Conservation (phyloP, 30 jellyfish, hydroid and myxozoan species). For the Pseudorhiza aurosa region DNA sequence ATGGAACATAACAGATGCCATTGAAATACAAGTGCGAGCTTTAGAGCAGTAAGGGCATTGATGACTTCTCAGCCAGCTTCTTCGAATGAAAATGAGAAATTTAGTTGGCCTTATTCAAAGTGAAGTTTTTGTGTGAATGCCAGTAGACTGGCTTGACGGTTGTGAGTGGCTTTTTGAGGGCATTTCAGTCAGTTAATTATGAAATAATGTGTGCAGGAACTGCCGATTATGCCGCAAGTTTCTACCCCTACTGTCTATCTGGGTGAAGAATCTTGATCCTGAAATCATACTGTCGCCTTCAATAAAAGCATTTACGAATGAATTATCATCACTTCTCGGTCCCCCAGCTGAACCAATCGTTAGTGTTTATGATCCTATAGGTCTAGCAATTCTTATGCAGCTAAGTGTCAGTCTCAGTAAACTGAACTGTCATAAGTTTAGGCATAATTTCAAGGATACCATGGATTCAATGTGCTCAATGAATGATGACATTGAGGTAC, state of each 20-base stretch:
- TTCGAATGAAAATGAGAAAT: too few species aligned
- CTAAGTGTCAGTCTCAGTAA: constrained; percentile 34
- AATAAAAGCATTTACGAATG: background rate
- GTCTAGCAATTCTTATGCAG: constrained; percentile 29
- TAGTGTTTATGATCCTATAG: constrained; percentile 26
- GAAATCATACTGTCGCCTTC: background rate
- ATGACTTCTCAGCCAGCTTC: too few species aligned
- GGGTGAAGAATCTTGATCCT: background rate
- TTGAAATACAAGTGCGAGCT: too few species aligned
- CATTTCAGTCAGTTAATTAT: too few species aligned
- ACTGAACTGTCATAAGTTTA: constrained; percentile 8
- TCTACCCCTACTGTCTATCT: background rate
- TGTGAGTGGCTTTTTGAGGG: too few species aligned
- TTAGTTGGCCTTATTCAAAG: too few species aligned
- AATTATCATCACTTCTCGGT: background rate
- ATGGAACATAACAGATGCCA: too few species aligned
- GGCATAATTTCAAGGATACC: constrained; percentile 25
- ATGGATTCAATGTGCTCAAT: constrained; percentile 19
- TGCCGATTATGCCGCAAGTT: background rate
- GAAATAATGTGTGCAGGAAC: background rate
- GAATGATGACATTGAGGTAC: constrained; percentile 14
- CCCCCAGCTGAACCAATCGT: background rate
- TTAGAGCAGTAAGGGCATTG: too few species aligned
- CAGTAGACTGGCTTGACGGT: too few species aligned
- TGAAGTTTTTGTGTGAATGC: too few species aligned